A percentile compares a stretch with the other conserved stretches of the same genome.
phyloP scores from a whole-genome alignment of 2,797 vertebrate species.

The Pseudomugil tenellus region DNA sequence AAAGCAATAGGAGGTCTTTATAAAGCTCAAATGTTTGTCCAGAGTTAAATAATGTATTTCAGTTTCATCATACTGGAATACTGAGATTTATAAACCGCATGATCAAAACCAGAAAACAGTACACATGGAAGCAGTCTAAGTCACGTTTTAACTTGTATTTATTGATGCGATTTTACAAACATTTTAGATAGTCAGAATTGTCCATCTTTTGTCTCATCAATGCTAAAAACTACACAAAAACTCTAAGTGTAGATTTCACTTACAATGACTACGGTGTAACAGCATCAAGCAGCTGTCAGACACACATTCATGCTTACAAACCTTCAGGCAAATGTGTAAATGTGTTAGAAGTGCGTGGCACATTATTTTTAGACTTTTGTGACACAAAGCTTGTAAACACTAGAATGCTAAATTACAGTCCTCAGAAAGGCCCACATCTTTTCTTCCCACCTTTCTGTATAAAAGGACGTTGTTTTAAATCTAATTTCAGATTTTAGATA shows the following conservation, averaged over 20 bases:
- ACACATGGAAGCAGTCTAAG: too few relatives aligned
- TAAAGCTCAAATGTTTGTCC: background rate
- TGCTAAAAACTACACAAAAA: background rate
- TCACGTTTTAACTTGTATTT: background rate
- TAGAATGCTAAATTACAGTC: slow-evolving; percentile 3
- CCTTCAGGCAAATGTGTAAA: slow-evolving; percentile 20
- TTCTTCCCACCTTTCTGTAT: background rate
- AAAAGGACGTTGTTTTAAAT: background rate
- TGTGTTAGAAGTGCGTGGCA: background rate
- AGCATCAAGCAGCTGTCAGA: slow-evolving; percentile 15
- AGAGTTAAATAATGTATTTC: background rate
- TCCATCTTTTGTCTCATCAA: background rate
- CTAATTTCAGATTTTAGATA: too few relatives aligned
- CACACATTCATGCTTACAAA: slow-evolving; percentile 29
- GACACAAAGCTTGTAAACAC: slow-evolving; percentile 21
- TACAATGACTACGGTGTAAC: background rate
- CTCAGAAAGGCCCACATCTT: background rate
- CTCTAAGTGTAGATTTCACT: background rate
- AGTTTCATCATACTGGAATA: background rate
- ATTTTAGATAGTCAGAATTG: too few relatives aligned
- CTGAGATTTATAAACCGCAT: background rate
- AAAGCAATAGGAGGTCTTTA: background rate
- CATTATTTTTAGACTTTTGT: slow-evolving; percentile 36
- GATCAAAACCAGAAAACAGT: background rate
- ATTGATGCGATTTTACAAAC: background rate